phyloP scores from a whole-genome alignment of 1,140 invertebrate species.

The Rhagoletis pomonella region DNA sequence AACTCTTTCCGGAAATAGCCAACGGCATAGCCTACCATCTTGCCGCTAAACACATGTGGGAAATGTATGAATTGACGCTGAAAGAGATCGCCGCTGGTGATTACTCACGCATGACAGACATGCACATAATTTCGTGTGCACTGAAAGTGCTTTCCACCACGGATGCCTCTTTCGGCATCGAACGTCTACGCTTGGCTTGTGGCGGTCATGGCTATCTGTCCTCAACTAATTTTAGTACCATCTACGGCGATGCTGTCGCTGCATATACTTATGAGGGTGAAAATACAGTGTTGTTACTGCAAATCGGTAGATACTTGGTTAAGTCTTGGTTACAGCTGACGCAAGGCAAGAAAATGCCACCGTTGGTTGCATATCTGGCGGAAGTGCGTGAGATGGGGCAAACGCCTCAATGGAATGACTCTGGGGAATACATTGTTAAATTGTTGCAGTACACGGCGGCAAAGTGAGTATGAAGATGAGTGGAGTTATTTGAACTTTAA shows the following conservation, averaged over 20 bases:
- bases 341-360: conserved; percentile 76
- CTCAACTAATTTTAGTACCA: conserved; percentile 87
- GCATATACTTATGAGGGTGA: conserved; percentile 96
- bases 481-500: too few species aligned
- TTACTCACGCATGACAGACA: conserved; percentile 85
- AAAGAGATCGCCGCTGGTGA: conserved; percentile 86
- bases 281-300: conserved; percentile 93
- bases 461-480: conserved; percentile 77
- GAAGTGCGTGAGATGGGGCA: conserved; percentile 70
- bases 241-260: conserved; percentile 89
- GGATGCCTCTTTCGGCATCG: conserved; percentile 84
- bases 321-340: conserved; percentile 82
- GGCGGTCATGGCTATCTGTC: conserved; percentile 96
- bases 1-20: conserved; percentile 89
- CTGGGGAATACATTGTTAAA: conserved; percentile 78
- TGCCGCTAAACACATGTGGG: conserved; percentile 84
- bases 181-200: conserved; percentile 87
- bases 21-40: conserved; percentile 85
- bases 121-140: conserved; percentile 93
- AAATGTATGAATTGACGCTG: conserved; percentile 88
- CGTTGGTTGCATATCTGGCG: conserved; percentile 81
- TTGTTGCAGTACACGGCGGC: conserved; percentile 82
- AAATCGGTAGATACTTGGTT: conserved; percentile 88
- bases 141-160: conserved; percentile 90
- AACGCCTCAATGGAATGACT: conserved; percentile 79